Percentiles rank a stretch among this genome's conserved stretches.
phyloP scores from a whole-genome alignment of 2,888 invertebrate genomes.

The Drosophila prostipennis region DNA sequence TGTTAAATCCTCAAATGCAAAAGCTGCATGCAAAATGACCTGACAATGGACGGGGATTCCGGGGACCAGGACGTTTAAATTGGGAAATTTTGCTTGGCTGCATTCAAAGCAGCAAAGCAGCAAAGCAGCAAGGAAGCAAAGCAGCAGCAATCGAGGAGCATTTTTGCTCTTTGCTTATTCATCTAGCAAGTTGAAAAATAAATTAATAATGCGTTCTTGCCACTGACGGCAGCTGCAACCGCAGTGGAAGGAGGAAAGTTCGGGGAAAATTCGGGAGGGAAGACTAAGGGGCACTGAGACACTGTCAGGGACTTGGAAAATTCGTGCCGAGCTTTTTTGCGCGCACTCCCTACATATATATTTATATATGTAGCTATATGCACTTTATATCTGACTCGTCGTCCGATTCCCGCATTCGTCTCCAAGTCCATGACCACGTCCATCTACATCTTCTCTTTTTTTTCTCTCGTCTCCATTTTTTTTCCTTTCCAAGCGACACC shows the following conservation, averaged over 20 bases:
- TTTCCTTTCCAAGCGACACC: constrained; percentile 22
- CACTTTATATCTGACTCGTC: constrained; percentile 8
- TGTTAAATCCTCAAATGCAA: constrained; percentile 4
- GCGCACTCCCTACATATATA: constrained; percentile 2
- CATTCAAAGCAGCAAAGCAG: constrained; percentile 13
- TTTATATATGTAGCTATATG: constrained; percentile 1
- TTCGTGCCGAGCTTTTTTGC: constrained; percentile 31
- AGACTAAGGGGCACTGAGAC: constrained; percentile 15
- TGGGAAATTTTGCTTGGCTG: constrained; percentile 56
- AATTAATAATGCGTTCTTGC: constrained; percentile 79
- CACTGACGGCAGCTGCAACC: constrained; percentile 77
- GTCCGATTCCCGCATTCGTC: constrained; percentile 14
- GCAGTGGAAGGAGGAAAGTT: constrained; percentile 40
- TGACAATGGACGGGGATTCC: constrained; percentile 34
- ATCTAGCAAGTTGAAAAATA: constrained; percentile 78
- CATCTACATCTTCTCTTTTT: constrained; percentile 27
- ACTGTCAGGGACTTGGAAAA: constrained; percentile 35
- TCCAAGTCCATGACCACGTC: constrained; percentile 26
- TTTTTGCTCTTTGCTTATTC: constrained; percentile 78
- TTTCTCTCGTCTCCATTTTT: background rate
- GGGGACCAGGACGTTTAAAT: constrained; percentile 54
- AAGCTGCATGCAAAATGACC: constrained; percentile 73
- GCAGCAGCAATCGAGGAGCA: constrained; percentile 42
- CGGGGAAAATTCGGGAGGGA: background rate
- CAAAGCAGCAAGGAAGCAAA: background rate